Base-by-base conservation (phyloP, 2,888 invertebrate genomes). In the Pseudococcus viburni region DNA sequence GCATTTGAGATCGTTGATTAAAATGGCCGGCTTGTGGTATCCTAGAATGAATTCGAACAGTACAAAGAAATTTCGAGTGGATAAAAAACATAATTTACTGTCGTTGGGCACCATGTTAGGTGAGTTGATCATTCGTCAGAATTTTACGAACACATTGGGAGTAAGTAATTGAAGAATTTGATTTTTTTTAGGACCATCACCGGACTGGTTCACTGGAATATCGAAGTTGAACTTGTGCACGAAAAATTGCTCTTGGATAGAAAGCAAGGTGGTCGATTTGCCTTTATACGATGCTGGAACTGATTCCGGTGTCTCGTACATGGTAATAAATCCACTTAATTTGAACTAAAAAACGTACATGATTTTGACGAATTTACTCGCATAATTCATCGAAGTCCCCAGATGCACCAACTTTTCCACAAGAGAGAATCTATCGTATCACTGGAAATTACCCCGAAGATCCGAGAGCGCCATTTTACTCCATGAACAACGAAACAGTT, bases 151-250 rank as follows among this genome's bases (percentile, higher is more conserved):
- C 3, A 5, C 42, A 0, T 42, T 42, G 42, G 17, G 26, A 33
- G 3, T 2, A 33, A 33, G 3, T 33, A 22, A 46, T 19, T 46
- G 9, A 19, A 42, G 19, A 48, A 15, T 26, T 22, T 59, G 15
- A 17, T 19, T 12, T 55, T 12, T 26, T 33, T 55, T 33, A 96
- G 96, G 98, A 0, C 99, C 99, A 0, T 97, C 98, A 15, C 99
- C 99, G 0, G 99, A 99, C 93, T 99, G 99, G 99, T 96, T 98
- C 90, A 96, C 98, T 77, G 99, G 99, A 0, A 95, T 99, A 51
- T 96, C 94, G 89, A 95, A 96, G 0, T 92, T 98, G 88, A 96
- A 99, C 91, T 93, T 99, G 11, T 99, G 99, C 91, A 93, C 95
- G 89, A 92, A 93, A 89, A 96, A 99, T 92, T 98, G 99, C 91